Evolutionary conservation across 2,888 invertebrate genomes (phyloP), one percentile per base, ranked within the genome.

Genomic region (Amphipyra berbera): DNA sequence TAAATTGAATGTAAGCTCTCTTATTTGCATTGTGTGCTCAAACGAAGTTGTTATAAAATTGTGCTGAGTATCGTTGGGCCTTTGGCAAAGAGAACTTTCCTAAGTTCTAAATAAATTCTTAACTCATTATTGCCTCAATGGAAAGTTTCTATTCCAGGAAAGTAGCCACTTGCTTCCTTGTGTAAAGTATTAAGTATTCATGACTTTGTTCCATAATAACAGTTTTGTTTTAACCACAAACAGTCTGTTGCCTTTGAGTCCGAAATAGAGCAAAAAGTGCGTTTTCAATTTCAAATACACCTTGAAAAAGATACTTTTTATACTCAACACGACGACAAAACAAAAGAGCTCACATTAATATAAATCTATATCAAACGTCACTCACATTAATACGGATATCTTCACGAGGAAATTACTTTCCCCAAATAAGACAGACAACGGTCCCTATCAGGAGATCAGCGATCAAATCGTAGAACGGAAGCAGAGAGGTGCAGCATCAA

Each of bases 1-100:
- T 85, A 86, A 88, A 89, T 90, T 89, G 85, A 89, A 87, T 88
- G 87, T 85, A 83, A 87, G 83, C 85, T 83, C 81, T 77, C 78
- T 83, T 85, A 88, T 88, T 89, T 88, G 84, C 86, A 85, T 87
- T 83, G 82, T 81, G 68, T 49, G 56, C 68, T 77, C 69, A 78
- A 78, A 77, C 71, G 63, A 67, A 78, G 73, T 79, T 77, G 73
- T 78, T 78, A 70, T 75, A 77, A 79, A 78, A 78, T 77, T 82
- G 70, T 62, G 45, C 65, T 35, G 54, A 66, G 68, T 68, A 79
- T 65, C 57, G 64, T 63, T 15, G 21, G 50, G 66, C 59, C 72
- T 62, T 63, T 50, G 45, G 48, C 27, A 30, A 45, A 30, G 30
- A 4, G 6, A 64, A 75, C 68, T 57, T 61, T 33, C 41, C 57